Evolutionary conservation across 2,113 vertebrate genomes (phyloP).

Genomic region (Desmodus rotundus): DNA sequence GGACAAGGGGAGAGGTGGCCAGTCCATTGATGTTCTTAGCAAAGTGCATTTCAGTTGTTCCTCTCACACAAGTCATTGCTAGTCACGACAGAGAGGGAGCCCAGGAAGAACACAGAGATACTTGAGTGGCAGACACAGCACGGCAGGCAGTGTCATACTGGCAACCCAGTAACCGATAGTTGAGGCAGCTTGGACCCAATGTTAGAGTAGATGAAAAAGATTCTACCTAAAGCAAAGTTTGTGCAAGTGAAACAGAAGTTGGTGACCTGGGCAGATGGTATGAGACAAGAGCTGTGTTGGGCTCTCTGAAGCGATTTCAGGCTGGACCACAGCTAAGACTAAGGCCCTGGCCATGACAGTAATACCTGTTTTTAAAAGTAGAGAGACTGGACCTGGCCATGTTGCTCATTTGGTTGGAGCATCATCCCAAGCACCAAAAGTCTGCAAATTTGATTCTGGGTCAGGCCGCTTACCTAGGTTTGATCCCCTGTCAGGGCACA

Average conservation of each 20-base stretch:
- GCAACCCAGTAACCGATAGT: neutral
- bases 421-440: no score
- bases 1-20: accelerated
- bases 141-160: no score
- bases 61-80: neutral
- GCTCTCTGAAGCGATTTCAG: neutral
- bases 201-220: neutral
- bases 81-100: neutral
- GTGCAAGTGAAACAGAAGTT: neutral
- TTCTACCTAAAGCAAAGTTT: neutral
- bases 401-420: no score
- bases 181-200: neutral
- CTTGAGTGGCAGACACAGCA: neutral
- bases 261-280: neutral
- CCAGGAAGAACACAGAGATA: neutral
- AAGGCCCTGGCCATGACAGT: neutral
- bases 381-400: neutral
- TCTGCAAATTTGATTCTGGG: no score
- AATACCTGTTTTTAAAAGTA: neutral
- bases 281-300: neutral
- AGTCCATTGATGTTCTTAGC: neutral
- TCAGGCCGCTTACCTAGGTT: neutral
- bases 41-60: neutral
- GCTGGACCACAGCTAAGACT: neutral
- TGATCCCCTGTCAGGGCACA: neutral